A percentile compares a stretch with the other conserved stretches of the same genome.
Evolutionary conservation across 2,888 invertebrate genomes (phyloP).

Genomic region (Drosophila mercatorum): DNA sequence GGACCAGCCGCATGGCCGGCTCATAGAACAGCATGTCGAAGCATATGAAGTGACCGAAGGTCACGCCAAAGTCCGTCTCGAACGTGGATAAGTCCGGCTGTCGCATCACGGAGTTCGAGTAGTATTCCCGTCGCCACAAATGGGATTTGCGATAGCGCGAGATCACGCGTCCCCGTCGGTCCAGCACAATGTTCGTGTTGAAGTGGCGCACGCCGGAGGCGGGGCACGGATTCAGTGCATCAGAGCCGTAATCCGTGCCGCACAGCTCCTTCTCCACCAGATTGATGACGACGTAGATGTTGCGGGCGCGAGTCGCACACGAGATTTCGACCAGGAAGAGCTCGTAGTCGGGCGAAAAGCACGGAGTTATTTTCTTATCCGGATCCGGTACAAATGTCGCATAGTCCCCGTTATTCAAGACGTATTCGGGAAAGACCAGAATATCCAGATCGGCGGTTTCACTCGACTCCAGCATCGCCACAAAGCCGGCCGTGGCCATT

Average conservation of each 20-base stretch:
- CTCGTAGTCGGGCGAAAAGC: conserved; percentile 67
- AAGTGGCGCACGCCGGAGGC: conserved; percentile 84
- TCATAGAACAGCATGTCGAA: conserved; percentile 92
- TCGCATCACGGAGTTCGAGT: conserved; percentile 84
- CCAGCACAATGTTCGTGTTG: conserved; percentile 92
- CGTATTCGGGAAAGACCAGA: conserved; percentile 91
- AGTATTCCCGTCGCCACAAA: conserved; percentile 85
- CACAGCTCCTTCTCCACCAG: conserved; percentile 87
- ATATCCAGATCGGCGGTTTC: conserved; percentile 86
- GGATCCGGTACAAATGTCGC: conserved; percentile 83
- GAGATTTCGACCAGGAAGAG: conserved; percentile 84
- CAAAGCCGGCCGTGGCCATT: conserved; percentile 47
- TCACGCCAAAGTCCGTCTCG: conserved; percentile 90
- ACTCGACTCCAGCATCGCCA: conserved; percentile 72
- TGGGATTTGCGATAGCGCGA: conserved; percentile 85
- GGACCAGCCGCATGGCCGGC: conserved; percentile 86
- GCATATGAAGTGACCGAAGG: conserved; percentile 92
- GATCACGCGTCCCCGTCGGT: conserved; percentile 89
- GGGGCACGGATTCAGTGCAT: conserved; percentile 58
- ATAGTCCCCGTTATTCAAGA: conserved; percentile 76
- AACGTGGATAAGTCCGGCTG: conserved; percentile 88
- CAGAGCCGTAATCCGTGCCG: conserved; percentile 40
- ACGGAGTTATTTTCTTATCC: conserved; percentile 77
- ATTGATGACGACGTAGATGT: conserved; percentile 86
- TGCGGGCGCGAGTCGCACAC: conserved; percentile 86